Evolutionary conservation across 2,113 vertebrate genomes (phyloP), one percentile per base, ranked within the genome.

Genomic region (Notarius quadriscutis): DNA sequence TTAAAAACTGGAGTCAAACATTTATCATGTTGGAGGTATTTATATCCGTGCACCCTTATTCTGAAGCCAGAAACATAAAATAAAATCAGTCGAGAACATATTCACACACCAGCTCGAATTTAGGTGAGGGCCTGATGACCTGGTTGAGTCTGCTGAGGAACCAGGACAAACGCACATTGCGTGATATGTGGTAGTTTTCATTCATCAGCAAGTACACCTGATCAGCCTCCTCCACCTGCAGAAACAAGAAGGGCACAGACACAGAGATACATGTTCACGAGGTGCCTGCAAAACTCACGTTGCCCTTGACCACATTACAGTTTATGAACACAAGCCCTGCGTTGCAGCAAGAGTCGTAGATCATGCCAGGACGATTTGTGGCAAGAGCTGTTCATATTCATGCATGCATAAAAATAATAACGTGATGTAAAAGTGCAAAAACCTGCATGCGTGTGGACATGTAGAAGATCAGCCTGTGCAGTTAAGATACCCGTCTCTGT

Each of bases 171-270:
- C 98, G 97, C 87, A 99, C 98, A 88, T 99, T 99, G 88, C 98
- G 95, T 71, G 98, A 99, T 92, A 99, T 99, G 27, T 98, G 96
- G 85, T 98, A 97, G 89, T 98, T 97, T 80, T 99, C 97, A 91
- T 97, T 99, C 98, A 99, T 99, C 89, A 99, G 93, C 41, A 99
- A 95, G 91, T 96, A 99, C 84, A 99, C 97, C 9, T 99, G 98
- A 22, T 97, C 97, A 0, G 98, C 98, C 94, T 99, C 98, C 94
- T 99, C 97, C 93, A 99, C 96, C 98, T 99, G 89, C 18, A 25
- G 65, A 0, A 17, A 25, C 1, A 48, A 85, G 20, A n/a, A 22
- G 50, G n/a, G 48, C 8, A 60, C 9, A 62, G 2, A 41, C 10
- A 79, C 15, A n/a, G 1, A n/a, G 1, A 86, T 20, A 57, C 7